phyloP scores from a whole-genome alignment of 2,888 invertebrate species.

The Polymixis flavicincta region DNA sequence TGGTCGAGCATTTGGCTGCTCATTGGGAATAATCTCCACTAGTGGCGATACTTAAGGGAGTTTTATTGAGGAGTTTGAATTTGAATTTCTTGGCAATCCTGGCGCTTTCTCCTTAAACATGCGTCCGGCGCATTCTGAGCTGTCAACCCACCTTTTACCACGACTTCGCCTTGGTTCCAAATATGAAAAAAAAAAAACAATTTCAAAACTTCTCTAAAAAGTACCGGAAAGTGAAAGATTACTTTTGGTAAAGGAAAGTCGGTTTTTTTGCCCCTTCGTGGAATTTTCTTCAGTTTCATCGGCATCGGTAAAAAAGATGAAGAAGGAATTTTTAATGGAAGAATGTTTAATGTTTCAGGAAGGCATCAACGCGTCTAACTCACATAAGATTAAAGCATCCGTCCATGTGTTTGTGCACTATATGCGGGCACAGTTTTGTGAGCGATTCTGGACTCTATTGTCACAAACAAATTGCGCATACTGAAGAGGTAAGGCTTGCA shows the following conservation, averaged over 20 bases:
- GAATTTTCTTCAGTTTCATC: not conserved
- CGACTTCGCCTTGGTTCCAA: not conserved
- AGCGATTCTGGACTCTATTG: slow-evolving; percentile 82
- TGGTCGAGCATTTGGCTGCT: not conserved
- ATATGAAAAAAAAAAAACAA: not conserved
- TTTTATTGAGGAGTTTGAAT: no score
- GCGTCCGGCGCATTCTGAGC: not conserved
- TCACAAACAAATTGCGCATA: slow-evolving; percentile 80
- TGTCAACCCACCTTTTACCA: not conserved
- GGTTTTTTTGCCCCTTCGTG: not conserved
- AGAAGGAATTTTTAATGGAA: not conserved
- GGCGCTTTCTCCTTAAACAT: not conserved
- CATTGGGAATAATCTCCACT: not conserved
- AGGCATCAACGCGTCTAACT: slow-evolving; percentile 83
- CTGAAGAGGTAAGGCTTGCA: slow-evolving; percentile 73
- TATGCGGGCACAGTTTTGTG: slow-evolving; percentile 86
- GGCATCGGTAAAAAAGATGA: not conserved
- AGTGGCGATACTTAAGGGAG: not conserved
- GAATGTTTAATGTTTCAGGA: slow-evolving; percentile 71
- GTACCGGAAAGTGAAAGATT: not conserved
- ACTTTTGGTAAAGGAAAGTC: not conserved
- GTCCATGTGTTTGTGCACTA: slow-evolving; percentile 79
- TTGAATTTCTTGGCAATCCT: not conserved
- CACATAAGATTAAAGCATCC: slow-evolving; percentile 82
- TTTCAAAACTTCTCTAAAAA: not conserved